Evolutionary conservation across 2,797 vertebrate genomes (phyloP).

Genomic region (Rhinogobio ventralis): DNA sequence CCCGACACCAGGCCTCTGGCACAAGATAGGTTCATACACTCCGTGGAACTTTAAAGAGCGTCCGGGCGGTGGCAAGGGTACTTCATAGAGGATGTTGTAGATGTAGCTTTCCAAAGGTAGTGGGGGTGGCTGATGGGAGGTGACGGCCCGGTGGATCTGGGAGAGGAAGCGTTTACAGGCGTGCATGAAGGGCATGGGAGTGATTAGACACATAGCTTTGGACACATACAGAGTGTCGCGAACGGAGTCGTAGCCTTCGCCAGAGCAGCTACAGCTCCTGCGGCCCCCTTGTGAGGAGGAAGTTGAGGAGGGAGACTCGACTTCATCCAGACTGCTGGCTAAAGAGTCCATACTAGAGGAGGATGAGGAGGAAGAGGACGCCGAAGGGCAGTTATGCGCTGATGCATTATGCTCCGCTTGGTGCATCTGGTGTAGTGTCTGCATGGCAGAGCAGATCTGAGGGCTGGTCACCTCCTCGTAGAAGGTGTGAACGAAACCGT

Average conservation of each 20-base stretch:
- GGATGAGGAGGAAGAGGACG: constrained; percentile 85
- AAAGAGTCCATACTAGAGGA: constrained; percentile 97
- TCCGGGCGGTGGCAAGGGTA: constrained; percentile 91
- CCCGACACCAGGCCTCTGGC: constrained; percentile 89
- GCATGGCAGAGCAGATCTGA: constrained; percentile 95
- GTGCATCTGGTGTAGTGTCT: constrained; percentile 97
- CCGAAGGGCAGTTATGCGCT: constrained; percentile 80
- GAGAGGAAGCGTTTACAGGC: constrained; percentile 91
- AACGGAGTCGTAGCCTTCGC: constrained; percentile 84
- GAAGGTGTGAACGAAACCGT: constrained; percentile 95
- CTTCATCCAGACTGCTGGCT: constrained; percentile 89
- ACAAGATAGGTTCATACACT: constrained; percentile 92
- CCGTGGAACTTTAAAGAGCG: constrained; percentile 94
- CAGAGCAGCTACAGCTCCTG: constrained; percentile 76
- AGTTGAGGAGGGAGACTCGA: constrained; percentile 75
- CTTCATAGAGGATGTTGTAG: constrained; percentile 95
- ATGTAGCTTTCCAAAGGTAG: constrained; percentile 97
- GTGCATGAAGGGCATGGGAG: constrained; percentile 95
- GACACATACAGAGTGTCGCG: constrained; percentile 93
- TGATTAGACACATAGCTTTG: constrained; percentile 94
- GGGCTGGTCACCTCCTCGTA: constrained; percentile 93
- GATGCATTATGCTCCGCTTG: constrained; percentile 87
- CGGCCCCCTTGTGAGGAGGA: constrained; percentile 65
- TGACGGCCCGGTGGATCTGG: constrained; percentile 91
- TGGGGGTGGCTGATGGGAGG: constrained; percentile 87